Conservation (phyloP, 2,113 vertebrate species). For the Echinops telfairi region DNA sequence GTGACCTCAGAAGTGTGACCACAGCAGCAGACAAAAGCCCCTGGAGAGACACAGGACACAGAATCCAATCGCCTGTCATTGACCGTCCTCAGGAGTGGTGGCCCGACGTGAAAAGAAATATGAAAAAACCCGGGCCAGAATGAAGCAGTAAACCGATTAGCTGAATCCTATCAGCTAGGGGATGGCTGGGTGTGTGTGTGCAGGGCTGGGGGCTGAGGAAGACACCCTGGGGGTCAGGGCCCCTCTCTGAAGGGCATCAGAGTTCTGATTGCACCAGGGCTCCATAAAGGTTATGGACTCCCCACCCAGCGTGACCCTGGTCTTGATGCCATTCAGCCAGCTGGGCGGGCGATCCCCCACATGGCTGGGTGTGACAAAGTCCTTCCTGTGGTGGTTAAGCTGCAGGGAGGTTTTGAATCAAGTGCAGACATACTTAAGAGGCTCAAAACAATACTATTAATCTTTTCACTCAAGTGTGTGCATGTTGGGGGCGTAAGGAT, state of each 20-base stretch:
- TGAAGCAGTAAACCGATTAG: constrained; percentile 35
- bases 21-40: constrained; percentile 7
- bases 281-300: neutral
- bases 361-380: neutral
- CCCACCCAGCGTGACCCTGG: neutral
- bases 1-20: constrained; percentile 54
- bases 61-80: constrained; percentile 66
- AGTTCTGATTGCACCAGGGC: rapidly evolving
- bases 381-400: neutral
- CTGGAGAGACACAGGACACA: neutral
- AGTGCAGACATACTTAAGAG: too few species aligned
- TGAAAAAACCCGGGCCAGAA: neutral
- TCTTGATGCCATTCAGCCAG: rapidly evolving
- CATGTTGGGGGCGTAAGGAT: neutral
- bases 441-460: neutral
- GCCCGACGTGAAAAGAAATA: neutral
- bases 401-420: neutral
- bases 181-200: neutral
- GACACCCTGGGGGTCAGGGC: rapidly evolving
- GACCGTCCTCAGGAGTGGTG: neutral
- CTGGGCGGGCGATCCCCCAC: neutral
- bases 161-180: neutral
- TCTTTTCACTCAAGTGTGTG: neutral
- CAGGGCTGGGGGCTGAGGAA: neutral
- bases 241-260: too few species aligned